Evolutionary conservation across 1,140 invertebrate species (phyloP).

Genomic region (Orchestia grillus): DNA sequence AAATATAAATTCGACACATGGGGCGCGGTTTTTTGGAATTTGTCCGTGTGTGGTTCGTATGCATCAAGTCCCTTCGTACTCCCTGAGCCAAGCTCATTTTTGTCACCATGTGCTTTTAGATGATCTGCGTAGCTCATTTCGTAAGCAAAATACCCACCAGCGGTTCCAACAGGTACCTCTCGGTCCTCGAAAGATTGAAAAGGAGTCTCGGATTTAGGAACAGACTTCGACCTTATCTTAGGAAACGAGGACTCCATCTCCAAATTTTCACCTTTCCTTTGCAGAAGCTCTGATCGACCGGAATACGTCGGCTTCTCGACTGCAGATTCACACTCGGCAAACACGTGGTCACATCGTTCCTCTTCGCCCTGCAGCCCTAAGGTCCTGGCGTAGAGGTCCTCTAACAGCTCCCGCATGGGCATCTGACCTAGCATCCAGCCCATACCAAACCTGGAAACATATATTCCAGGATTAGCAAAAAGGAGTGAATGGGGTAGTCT

Average conservation of each 20-base stretch:
- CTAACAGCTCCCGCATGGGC: constrained; percentile 14
- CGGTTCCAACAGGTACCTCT: not conserved
- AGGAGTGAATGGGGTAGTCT: too few relatives aligned
- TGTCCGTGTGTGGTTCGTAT: not conserved
- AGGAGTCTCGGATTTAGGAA: not conserved
- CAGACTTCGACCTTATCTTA: not conserved
- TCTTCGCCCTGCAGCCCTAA: not conserved
- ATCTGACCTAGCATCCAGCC: constrained; percentile 24
- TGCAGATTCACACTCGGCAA: not conserved
- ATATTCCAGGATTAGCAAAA: not conserved
- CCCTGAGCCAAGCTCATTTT: too few relatives aligned
- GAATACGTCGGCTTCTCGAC: not conserved
- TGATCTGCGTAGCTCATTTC: too few relatives aligned
- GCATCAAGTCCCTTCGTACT: not conserved
- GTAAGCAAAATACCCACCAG: not conserved
- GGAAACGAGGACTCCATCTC: not conserved
- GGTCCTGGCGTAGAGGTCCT: constrained; percentile 13
- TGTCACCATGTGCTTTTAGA: too few relatives aligned
- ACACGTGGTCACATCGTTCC: not conserved
- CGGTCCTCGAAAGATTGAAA: not conserved
- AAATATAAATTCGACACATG: not conserved
- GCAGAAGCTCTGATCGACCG: not conserved
- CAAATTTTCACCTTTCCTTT: not conserved
- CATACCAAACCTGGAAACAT: not conserved
- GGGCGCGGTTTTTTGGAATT: not conserved